Conservation (phyloP, 2,888 invertebrate species). For the Conomelus anceps region DNA sequence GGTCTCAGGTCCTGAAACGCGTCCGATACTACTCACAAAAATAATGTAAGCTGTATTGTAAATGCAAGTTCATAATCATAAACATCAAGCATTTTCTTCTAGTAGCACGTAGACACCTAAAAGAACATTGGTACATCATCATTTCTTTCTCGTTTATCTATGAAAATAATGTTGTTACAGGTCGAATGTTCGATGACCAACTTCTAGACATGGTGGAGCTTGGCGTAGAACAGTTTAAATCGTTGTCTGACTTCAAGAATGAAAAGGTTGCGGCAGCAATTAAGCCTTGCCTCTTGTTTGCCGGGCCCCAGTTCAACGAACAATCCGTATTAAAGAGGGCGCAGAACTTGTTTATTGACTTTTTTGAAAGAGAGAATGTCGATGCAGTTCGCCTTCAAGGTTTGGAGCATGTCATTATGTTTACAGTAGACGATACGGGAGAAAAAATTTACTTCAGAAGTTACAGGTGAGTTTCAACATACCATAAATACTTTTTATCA, state of each 20-base stretch:
- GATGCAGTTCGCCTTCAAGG: conserved; percentile 83
- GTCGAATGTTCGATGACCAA: conserved; percentile 79
- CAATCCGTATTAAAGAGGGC: conserved; percentile 72
- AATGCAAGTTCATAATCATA: too few species aligned
- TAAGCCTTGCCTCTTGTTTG: conserved; percentile 87
- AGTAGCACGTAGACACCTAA: too few species aligned
- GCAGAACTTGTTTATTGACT: conserved; percentile 83
- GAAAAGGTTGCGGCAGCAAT: conserved; percentile 71
- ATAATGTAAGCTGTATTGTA: too few species aligned
- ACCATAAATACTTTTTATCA: too few species aligned
- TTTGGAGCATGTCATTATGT: conserved; percentile 85
- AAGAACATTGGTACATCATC: too few species aligned
- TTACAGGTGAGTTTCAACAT: conserved; percentile 47
- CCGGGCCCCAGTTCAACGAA: conserved; percentile 85
- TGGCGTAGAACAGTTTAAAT: conserved; percentile 74
- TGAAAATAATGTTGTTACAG: conserved; percentile 42
- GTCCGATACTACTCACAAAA: too few species aligned
- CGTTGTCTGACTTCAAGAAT: conserved; percentile 70
- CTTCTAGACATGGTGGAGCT: conserved; percentile 95
- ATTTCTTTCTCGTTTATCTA: too few species aligned
- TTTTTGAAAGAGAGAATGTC: conserved; percentile 79
- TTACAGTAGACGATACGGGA: conserved; percentile 64
- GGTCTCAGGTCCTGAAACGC: too few species aligned
- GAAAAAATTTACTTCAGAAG: conserved; percentile 70
- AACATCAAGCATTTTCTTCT: too few species aligned